Evolutionary conservation across 2,113 vertebrate genomes (phyloP).

Genomic region (Sminthopsis crassicaudata): DNA sequence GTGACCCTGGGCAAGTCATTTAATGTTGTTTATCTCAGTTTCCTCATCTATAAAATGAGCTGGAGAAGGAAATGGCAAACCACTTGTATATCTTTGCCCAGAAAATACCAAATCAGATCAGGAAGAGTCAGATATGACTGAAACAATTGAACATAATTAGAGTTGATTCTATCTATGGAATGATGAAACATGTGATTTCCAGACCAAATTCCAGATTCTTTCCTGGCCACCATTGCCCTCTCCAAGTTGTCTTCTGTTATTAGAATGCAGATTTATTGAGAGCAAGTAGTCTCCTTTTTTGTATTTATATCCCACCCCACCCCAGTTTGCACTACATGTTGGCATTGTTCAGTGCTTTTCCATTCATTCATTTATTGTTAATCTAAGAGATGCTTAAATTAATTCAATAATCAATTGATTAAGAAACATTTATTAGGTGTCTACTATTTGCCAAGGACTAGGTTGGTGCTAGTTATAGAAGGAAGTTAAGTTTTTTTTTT

Average conservation of each 20-base stretch:
- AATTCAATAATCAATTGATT: slow-evolving; percentile 22
- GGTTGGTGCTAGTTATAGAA: not conserved
- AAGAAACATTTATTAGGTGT: slow-evolving; percentile 30
- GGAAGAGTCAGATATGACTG: not conserved
- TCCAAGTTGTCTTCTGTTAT: not conserved
- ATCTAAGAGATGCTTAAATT: slow-evolving; percentile 52
- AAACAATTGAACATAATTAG: not conserved
- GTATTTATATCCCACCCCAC: not conserved
- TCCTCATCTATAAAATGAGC: too few species aligned
- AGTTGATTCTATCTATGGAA: not conserved
- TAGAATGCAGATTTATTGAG: not conserved
- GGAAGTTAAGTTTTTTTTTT: slow-evolving; percentile 33
- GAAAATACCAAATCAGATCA: too few species aligned
- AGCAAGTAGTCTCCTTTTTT: not conserved
- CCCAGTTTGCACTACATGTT: not conserved
- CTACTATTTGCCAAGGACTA: not conserved
- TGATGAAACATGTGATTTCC: not conserved
- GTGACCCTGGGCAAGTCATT: too few species aligned
- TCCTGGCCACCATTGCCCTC: not conserved
- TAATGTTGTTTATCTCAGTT: too few species aligned
- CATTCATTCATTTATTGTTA: not conserved
- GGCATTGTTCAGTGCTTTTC: not conserved
- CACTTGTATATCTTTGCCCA: too few species aligned
- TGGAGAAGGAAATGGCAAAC: not conserved
- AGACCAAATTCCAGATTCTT: not conserved